Percentiles rank a stretch among this genome's conserved stretches.
Conservation (phyloP, 1,140 invertebrate genomes). For the Drosophila varians region DNA sequence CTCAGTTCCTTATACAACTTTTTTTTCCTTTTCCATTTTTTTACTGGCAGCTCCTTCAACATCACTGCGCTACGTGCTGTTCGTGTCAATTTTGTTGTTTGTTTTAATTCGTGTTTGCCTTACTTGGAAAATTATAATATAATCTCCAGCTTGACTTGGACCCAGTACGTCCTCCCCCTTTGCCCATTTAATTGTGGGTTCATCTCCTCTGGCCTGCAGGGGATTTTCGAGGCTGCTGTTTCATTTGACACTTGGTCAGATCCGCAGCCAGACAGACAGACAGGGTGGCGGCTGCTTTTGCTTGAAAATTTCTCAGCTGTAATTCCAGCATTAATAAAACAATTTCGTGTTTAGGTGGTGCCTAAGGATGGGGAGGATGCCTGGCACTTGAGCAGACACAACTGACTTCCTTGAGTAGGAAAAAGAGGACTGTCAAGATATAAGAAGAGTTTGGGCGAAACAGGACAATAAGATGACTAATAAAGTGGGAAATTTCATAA, state of each 20-base stretch:
- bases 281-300: conserved; percentile 6
- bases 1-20: conserved; percentile 20
- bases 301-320: conserved; percentile 34
- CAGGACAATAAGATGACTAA: not conserved
- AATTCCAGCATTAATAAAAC: conserved; percentile 44
- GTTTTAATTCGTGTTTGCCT: conserved; percentile 68
- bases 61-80: conserved; percentile 68
- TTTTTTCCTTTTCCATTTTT: not conserved
- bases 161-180: no score
- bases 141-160: conserved; percentile 46
- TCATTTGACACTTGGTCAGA: conserved; percentile 52
- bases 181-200: no score
- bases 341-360: conserved; percentile 24
- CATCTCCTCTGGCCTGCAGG: conserved; percentile 15
- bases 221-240: conserved; percentile 25
- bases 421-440: conserved; percentile 7
- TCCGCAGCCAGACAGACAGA: not conserved
- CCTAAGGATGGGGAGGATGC: conserved; percentile 11
- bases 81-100: conserved; percentile 79
- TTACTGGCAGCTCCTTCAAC: conserved; percentile 40
- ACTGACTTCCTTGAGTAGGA: conserved; percentile 31
- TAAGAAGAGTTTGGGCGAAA: no score
- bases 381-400: conserved; percentile 26
- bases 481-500: not conserved
- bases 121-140: conserved; percentile 81